Base-by-base conservation (phyloP, 2,888 invertebrate genomes). In the Cryptocheilus praepositus region DNA sequence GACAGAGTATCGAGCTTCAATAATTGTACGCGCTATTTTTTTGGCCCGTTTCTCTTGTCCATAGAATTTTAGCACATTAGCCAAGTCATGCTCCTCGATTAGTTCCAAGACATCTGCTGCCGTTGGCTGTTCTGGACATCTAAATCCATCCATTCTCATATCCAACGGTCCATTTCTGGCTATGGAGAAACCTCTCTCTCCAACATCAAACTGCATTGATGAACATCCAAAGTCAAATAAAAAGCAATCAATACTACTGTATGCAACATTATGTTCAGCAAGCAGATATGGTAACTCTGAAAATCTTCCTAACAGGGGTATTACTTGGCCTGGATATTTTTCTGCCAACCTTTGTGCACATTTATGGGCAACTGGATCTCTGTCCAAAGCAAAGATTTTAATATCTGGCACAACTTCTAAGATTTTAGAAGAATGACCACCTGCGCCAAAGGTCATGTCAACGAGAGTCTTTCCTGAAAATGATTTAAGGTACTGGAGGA, bases 371-470 rank as follows among this genome's bases (percentile, higher is more conserved):
- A 91, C 81, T 0, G 97, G 96, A 89, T 98, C 98, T 87, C 98
- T 92, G 88, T 98, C 98, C 75, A 98, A 89, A 0, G 95, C 95
- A 83, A 94, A 92, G 1, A 98, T 90, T 85, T 91, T 94, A 18
- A 94, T 90, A 77, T 91, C 89, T 45, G 93, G 90, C 13, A 92
- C 91, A 28, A 90, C 85, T 82, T 95, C 91, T 55, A 98, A 90
- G 76, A 98, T 91, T 83, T 91, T 91, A 77, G 90, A 91, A 11
- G 95, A 93, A 85, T 98, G 98, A 0, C 98, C 98, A 7, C 98
- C 98, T 21, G 95, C 95, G 28, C 98, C 98, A 90, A 98, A 98
- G 15, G 98, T 98, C 97, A 98, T 97, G 85, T 98, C 98, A 72
- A 98, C 90, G 77, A 95, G 93, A 5, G 91, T 89, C 88, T 94